Conservation (phyloP, 1,140 invertebrate genomes). For the Parapsyche elsis region DNA sequence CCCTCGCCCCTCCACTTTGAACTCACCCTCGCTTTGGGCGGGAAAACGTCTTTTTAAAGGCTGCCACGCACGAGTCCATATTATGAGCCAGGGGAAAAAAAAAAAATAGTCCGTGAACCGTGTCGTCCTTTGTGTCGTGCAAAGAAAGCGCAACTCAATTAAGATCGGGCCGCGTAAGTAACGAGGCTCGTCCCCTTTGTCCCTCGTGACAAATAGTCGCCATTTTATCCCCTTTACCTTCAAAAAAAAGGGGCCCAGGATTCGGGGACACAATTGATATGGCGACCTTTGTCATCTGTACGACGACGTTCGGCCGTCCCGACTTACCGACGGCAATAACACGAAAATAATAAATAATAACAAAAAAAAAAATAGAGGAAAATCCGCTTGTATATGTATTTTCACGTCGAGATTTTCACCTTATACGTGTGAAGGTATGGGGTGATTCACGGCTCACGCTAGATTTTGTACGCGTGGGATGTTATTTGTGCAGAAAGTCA, state of each 20-base stretch:
- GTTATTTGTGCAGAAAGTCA: too few relatives aligned
- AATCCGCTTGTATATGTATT: too few relatives aligned
- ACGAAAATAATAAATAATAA: not conserved
- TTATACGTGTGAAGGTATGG: too few relatives aligned
- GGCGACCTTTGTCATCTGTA: conserved; percentile 24
- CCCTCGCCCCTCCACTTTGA: too few relatives aligned
- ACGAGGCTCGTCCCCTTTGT: conserved; percentile 38
- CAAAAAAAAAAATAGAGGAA: too few relatives aligned
- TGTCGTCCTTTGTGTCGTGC: not conserved
- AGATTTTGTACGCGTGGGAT: too few relatives aligned
- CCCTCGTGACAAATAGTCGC: conserved; percentile 45
- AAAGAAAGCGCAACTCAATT: conserved; percentile 43
- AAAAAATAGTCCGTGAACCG: too few relatives aligned
- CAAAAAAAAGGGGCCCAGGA: not conserved
- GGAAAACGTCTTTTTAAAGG: not conserved
- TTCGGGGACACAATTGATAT: conserved; percentile 31
- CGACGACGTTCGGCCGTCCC: not conserved
- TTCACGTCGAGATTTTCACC: too few relatives aligned
- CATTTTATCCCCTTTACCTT: conserved; percentile 36
- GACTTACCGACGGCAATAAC: conserved; percentile 20
- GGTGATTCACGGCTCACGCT: too few relatives aligned
- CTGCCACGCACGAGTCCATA: not conserved
- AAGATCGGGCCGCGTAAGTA: conserved; percentile 36
- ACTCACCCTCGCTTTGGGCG: not conserved
- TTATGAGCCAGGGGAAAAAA: too few relatives aligned